Evolutionary conservation across 2,797 vertebrate genomes (phyloP).

Genomic region (Lepidocolaptes lacrymiger): DNA sequence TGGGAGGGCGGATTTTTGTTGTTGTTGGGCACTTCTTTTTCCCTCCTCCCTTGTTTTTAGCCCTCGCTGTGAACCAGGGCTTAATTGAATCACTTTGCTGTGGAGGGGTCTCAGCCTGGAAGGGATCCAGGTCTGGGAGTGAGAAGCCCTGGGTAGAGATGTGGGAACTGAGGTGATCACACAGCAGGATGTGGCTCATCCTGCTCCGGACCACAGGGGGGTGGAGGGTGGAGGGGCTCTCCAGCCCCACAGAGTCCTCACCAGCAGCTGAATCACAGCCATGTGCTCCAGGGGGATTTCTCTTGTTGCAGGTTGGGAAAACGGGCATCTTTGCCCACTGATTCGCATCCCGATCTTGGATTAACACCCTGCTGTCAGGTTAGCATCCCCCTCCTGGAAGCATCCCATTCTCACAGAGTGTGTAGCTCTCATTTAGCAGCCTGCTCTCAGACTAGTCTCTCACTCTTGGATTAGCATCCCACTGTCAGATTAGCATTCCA

Average conservation of each 20-base stretch:
- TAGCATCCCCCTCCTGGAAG: background rate
- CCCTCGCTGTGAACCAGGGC: conserved; percentile 37
- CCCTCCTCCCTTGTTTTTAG: background rate
- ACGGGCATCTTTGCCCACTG: background rate
- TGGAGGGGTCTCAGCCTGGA: background rate
- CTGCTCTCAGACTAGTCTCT: background rate
- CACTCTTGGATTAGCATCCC: background rate
- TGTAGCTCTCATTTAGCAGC: background rate
- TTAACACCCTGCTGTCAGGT: background rate
- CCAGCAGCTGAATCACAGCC: accelerated
- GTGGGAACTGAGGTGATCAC: background rate
- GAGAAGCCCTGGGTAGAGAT: background rate
- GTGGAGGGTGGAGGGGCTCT: accelerated
- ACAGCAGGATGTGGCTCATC: accelerated
- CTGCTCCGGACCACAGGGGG: accelerated
- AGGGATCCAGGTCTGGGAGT: background rate
- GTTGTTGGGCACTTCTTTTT: background rate
- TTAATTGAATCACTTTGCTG: conserved; percentile 63
- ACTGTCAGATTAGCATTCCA: background rate
- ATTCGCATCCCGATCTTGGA: background rate
- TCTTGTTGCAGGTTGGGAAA: background rate
- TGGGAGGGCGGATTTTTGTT: background rate
- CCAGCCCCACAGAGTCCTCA: background rate
- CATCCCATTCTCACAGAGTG: background rate
- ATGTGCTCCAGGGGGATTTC: accelerated